Evolutionary conservation across 53 echinoderm and acorn worm genomes (phyloP).

Genomic region (Henricia sp.): DNA sequence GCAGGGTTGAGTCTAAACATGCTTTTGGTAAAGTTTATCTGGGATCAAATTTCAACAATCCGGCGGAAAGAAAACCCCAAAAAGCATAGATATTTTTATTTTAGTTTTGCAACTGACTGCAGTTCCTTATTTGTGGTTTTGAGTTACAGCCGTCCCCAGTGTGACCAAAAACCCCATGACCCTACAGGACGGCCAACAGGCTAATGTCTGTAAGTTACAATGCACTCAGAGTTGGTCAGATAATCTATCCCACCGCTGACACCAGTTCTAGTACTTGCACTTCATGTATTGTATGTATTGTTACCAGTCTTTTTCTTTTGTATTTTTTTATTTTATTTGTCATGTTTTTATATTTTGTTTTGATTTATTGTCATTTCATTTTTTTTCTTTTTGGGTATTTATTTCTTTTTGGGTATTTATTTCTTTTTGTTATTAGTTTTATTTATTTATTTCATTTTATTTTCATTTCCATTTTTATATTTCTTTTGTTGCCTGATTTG

Average conservation of each 20-base stretch:
- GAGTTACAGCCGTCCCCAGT: constrained; percentile 54
- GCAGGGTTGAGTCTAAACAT: no score
- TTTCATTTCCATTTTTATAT: not conserved
- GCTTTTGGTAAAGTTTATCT: no score
- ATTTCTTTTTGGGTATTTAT: not conserved
- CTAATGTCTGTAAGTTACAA: constrained; percentile 53
- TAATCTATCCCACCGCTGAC: constrained; percentile 38
- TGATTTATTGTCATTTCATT: not conserved
- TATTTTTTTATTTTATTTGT: not conserved
- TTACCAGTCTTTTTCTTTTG: not conserved
- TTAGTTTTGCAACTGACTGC: constrained; percentile 13
- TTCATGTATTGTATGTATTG: not conserved
- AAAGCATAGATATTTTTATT: no score
- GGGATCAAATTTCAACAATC: no score
- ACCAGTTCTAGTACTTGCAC: constrained; percentile 15
- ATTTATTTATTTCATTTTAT: not conserved
- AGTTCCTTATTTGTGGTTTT: constrained; percentile 59
- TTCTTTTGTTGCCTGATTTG: no score
- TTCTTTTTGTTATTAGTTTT: not conserved
- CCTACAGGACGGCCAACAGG: constrained; percentile 36
- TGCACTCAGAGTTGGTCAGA: constrained; percentile 25
- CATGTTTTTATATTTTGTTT: no score
- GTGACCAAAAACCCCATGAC: constrained; percentile 39
- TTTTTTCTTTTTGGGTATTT: not conserved
- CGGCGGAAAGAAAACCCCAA: no score